phyloP scores from a whole-genome alignment of 1,140 invertebrate species.

The Dendroctonus valens region DNA sequence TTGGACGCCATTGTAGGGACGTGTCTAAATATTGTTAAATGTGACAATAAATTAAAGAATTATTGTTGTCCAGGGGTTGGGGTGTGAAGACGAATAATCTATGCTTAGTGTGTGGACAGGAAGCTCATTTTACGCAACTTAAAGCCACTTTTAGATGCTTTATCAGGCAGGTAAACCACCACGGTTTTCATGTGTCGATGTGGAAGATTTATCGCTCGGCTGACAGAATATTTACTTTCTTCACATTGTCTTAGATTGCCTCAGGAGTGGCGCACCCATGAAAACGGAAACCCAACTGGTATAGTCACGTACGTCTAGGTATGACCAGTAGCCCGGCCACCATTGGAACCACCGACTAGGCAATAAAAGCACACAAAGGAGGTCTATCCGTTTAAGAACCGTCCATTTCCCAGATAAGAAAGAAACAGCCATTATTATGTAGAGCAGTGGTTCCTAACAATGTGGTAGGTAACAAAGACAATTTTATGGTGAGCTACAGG shows the following conservation, averaged over 20 bases:
- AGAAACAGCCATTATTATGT: constrained; percentile 29
- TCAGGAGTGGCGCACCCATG: not conserved
- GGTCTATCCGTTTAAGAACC: constrained; percentile 16
- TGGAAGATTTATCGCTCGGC: no score
- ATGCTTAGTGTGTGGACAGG: constrained; percentile 21
- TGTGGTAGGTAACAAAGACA: constrained; percentile 31
- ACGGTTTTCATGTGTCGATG: not conserved
- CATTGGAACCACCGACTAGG: constrained; percentile 2
- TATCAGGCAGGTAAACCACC: not conserved
- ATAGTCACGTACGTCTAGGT: no score
- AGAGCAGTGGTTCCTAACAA: constrained; percentile 28
- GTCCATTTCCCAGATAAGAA: constrained; percentile 23
- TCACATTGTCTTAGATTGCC: no score
- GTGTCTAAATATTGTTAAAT: constrained; percentile 22
- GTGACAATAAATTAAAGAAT: constrained; percentile 18
- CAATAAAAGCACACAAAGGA: constrained; percentile 21
- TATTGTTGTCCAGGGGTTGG: constrained; percentile 9
- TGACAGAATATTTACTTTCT: no score
- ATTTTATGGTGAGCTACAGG: constrained; percentile 22
- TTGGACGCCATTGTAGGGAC: constrained; percentile 14
- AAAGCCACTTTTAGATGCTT: constrained; percentile 8
- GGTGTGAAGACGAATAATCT: constrained; percentile 10
- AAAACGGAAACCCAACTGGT: no score
- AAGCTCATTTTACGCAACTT: constrained; percentile 16
- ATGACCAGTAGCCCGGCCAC: constrained; percentile 14